Evolutionary conservation across 2,797 vertebrate genomes (phyloP), one percentile per base, ranked within the genome.

Genomic region (Cynopterus sphinx): DNA sequence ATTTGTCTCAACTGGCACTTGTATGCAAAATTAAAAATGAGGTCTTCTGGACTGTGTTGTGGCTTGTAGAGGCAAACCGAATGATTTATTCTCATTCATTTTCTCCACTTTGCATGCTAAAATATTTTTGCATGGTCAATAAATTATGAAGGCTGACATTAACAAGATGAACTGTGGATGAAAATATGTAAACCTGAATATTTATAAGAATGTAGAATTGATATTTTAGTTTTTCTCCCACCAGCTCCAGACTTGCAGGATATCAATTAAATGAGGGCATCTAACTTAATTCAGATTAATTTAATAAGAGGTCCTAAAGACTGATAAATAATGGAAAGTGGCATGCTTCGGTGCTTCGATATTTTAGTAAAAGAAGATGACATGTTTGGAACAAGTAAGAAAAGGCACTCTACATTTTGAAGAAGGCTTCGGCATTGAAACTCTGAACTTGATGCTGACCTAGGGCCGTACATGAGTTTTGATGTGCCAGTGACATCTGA

Each of bases 91-190:
- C 73, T 88, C 87, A 79, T 65, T 97, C 90, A 79, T 96, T 97
- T 95, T 96, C 94, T 96, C 77, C 19, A 61, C 90, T 96, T 96
- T 88, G 81, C 90, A 87, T 53, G 87, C 95, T 97, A 96, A 93
- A 97, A 95, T 96, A 95, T 93, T 97, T 98, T 96, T 94, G 93
- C 91, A 84, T 94, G 90, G 87, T 86, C 85, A 95, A 95, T 98
- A 97, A 97, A 97, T 98, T 97, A 96, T 78, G 73, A 75, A 49
- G 85, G 68, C 90, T 96, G 95, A 97, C 95, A 79, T 92, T 97
- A 97, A 92, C 93, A 96, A 86, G 92, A 96, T 94, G 91, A 97
- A 97, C 93, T 94, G 73, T 91, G 79, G 90, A 88, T 90, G 59
- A 93, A 96, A 95, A 88, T 94, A 97, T 91, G 93, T 85, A 70